Base-by-base conservation (phyloP, 2,113 vertebrate species). In the Platysteira castanea region DNA sequence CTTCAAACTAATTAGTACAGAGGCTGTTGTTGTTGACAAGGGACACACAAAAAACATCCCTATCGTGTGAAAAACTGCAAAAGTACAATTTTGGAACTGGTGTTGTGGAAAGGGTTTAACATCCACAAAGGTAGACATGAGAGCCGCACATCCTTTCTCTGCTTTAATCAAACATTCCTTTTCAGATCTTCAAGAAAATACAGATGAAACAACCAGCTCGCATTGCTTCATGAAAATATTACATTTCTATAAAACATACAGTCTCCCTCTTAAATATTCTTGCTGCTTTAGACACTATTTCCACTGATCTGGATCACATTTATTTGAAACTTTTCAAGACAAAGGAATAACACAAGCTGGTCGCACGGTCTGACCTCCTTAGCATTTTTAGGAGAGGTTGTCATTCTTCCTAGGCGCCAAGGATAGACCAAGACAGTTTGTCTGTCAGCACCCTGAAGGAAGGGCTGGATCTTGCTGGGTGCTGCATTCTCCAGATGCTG, bases 81-180 rank as follows among this genome's bases (percentile, higher is more conserved):
- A 54, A 68, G 28, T 39, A 6, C 5, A 21, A 16, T 49, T 76
- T 85, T 61, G 63, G 59, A 69, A 49, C 28, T 28, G 68, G 19
- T 35, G 5, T 2, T 82, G 42, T 35, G 54, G 33, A 49, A 85
- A 77, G 30, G 8, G 15, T 65, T 82, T 68, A 21, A 39, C 42
- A 83, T 21, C n/a, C 63, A 37, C 4, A 2, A 19, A 60, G 11
- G n/a, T 2, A 77, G 42, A 69, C 54, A 37, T 16, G 30, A 81
- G 3, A 13, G 37, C 30, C 6, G 1, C 26, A n/a, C 7, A 35
- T 26, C 27, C 39, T 86, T 74, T 89, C 59, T 54, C 44, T 73
- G 33, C 49, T 96, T 94, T 70, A 75, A 91, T 81, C 44, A 82
- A 85, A 71, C 15, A 17, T 47, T 89, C 23, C 20, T 77, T 33